phyloP scores from a whole-genome alignment of 2,113 vertebrate species.

The Crotalus helleri region DNA sequence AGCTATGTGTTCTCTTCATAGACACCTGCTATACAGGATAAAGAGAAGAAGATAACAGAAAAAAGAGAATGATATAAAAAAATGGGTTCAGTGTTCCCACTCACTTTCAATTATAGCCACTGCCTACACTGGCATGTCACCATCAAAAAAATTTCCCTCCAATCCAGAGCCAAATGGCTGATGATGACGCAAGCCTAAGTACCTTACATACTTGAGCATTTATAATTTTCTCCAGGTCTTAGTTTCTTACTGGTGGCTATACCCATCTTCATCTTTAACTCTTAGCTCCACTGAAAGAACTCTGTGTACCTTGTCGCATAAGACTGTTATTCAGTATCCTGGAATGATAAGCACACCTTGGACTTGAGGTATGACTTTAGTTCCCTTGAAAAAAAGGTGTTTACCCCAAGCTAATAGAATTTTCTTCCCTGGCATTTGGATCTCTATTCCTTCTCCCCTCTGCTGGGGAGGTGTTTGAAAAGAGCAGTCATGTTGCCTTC shows the following conservation, averaged over 20 bases:
- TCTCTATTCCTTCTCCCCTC: neutral
- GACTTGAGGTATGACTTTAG: neutral
- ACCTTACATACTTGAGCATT: neutral
- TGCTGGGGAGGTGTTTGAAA: neutral
- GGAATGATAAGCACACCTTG: neutral
- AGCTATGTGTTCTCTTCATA: neutral
- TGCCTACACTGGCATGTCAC: neutral
- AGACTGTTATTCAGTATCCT: neutral
- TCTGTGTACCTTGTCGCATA: neutral
- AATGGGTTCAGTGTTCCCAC: neutral
- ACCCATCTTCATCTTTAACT: neutral
- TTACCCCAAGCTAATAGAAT: neutral
- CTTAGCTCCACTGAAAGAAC: neutral
- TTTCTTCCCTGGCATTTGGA: neutral
- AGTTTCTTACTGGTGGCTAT: neutral
- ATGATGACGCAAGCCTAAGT: neutral
- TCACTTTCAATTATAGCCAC: neutral
- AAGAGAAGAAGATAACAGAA: neutral
- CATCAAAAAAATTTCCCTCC: neutral
- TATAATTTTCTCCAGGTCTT: neutral
- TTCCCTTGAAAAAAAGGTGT: neutral
- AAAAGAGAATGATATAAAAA: neutral
- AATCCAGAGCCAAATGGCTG: neutral
- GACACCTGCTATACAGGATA: neutral
- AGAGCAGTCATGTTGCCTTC: neutral